Percentiles rank a stretch among this genome's conserved stretches.
Evolutionary conservation across 2,888 invertebrate genomes (phyloP).

Genomic region (Ashinkailepas kermadecensis): DNA sequence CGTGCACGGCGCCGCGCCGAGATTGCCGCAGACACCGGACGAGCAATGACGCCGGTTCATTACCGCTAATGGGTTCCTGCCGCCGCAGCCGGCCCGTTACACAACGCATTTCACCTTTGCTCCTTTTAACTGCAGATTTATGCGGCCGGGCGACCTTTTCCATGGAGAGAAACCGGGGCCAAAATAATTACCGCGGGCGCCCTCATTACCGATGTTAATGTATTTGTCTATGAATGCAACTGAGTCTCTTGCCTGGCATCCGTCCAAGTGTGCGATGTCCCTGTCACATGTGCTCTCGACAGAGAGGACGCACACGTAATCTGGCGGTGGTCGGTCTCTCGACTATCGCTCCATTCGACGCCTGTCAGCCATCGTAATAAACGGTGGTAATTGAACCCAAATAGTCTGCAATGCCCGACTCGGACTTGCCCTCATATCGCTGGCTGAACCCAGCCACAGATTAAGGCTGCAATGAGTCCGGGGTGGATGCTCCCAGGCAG

Average conservation of each 20-base stretch:
- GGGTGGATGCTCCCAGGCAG: no score
- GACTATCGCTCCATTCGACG: no score
- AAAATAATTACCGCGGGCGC: not conserved
- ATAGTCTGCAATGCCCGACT: no score
- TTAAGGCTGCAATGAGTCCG: no score
- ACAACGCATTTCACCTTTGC: not conserved
- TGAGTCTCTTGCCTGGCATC: not conserved
- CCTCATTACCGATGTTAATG: not conserved
- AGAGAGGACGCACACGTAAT: no score
- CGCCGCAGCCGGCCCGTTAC: not conserved
- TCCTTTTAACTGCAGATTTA: not conserved
- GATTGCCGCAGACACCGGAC: no score
- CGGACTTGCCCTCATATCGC: no score
- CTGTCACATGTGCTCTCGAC: no score
- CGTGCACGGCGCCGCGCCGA: not conserved
- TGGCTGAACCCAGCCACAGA: no score
- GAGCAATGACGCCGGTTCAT: not conserved
- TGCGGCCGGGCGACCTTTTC: not conserved
- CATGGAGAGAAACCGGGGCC: not conserved
- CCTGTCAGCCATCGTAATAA: no score
- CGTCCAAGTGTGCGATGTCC: not conserved
- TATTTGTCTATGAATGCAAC: not conserved
- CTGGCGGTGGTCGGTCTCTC: no score
- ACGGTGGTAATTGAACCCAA: no score
- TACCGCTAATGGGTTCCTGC: not conserved